Percentiles rank a stretch among this genome's conserved stretches.
Evolutionary conservation across 2,113 vertebrate species (phyloP).

Genomic region (Zapus hudsonius): DNA sequence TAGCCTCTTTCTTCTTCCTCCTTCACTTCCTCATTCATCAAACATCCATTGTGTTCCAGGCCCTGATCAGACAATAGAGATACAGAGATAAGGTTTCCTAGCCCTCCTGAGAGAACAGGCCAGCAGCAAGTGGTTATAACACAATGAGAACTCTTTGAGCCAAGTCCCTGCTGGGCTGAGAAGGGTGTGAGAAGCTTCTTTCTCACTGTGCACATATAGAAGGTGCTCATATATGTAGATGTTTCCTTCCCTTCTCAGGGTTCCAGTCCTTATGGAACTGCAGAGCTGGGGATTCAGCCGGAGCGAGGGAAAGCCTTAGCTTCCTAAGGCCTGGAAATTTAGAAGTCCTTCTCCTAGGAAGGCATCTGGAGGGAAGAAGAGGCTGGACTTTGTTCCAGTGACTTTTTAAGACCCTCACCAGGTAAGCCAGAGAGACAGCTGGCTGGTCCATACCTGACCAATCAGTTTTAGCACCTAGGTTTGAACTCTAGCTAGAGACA

Average conservation of each 20-base stretch:
- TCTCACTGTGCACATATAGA: neutral
- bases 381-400: too few relatives aligned
- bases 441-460: too few relatives aligned
- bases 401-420: too few relatives aligned
- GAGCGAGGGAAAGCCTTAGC: too few relatives aligned
- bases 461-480: too few relatives aligned
- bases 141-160: neutral
- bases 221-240: neutral
- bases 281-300: too few relatives aligned
- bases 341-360: too few relatives aligned
- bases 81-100: neutral
- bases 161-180: neutral
- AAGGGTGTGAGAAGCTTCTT: slow-evolving; percentile 19
- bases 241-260: neutral
- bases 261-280: neutral
- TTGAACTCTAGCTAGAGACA: too few relatives aligned
- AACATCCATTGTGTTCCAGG: neutral
- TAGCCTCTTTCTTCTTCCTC: neutral
- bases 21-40: neutral
- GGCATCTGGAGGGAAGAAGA: too few relatives aligned
- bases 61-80: neutral
- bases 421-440: too few relatives aligned
- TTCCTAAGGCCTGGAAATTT: too few relatives aligned
- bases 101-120: neutral
- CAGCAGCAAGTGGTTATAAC: neutral